These are phyloP conservation scores for Danio albolineatus DNA, from an alignment of 2,797 vertebrate genomes.

Conservation along the genomic window DNA sequence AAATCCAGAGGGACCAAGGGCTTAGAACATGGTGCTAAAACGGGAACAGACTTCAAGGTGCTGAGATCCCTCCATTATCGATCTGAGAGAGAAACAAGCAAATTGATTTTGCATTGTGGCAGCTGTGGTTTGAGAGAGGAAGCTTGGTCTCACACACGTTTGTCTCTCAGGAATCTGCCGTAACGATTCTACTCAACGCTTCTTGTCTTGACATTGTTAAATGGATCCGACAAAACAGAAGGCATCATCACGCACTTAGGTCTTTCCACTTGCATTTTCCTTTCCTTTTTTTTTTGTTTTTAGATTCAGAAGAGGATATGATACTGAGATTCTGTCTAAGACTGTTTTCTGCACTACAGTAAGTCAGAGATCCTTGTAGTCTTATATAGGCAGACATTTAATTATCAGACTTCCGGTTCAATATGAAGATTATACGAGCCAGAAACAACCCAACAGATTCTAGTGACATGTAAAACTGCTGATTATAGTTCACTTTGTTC, in stretches of 20 bases:
- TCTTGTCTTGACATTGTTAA: constrained; percentile 22
- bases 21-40: constrained; percentile 57
- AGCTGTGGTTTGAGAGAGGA: constrained; percentile 20
- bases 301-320: constrained; percentile 27
- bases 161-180: background rate
- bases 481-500: background rate
- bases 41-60: constrained; percentile 50
- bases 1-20: background rate
- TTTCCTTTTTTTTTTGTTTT: constrained; percentile 9
- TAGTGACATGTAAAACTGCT: background rate
- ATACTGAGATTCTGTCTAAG: constrained; percentile 6
- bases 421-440: background rate
- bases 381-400: background rate
- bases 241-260: background rate
- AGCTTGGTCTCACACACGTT: constrained; percentile 13
- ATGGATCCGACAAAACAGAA: constrained; percentile 2
- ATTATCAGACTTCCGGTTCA: background rate
- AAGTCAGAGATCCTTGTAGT: background rate
- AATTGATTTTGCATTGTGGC: constrained; percentile 56
- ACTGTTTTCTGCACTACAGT: background rate
- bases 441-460: background rate
- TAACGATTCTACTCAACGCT: constrained; percentile 18
- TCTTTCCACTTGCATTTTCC: constrained; percentile 20
- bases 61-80: constrained; percentile 51
- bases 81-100: constrained; percentile 56